A percentile compares a stretch with the other conserved stretches of the same genome.
Evolutionary conservation across 2,888 invertebrate species (phyloP).

Genomic region (Galerucella nymphaeae): DNA sequence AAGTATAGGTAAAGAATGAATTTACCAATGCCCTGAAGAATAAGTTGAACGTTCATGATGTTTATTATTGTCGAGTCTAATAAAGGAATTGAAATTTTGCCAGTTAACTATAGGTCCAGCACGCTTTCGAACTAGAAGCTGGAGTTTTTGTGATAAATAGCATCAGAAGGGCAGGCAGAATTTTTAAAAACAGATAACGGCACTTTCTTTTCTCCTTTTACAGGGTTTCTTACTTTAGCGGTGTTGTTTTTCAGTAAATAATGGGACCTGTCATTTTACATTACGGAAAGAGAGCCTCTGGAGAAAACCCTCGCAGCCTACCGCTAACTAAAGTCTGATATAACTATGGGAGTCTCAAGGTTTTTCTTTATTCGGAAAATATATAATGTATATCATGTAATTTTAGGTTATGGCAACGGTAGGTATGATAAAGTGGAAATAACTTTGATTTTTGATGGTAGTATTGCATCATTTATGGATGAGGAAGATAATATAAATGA

Average conservation of each 20-base stretch:
- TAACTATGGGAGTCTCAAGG: conserved; percentile 45
- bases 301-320: conserved; percentile 54
- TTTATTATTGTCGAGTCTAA: not conserved
- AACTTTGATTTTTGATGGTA: conserved; percentile 28
- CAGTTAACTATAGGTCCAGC: not conserved
- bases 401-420: conserved; percentile 36
- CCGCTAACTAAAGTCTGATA: conserved; percentile 49
- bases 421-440: conserved; percentile 31
- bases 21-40: too few species aligned
- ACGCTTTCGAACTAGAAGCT: conserved; percentile 17
- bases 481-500: conserved; percentile 7
- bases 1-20: too few species aligned
- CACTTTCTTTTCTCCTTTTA: conserved; percentile 61
- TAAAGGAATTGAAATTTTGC: not conserved
- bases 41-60: too few species aligned
- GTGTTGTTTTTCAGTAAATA: conserved; percentile 66
- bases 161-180: conserved; percentile 55
- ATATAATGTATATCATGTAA: conserved; percentile 44
- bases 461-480: conserved; percentile 22
- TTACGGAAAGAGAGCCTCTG: conserved; percentile 60
- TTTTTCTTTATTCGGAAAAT: conserved; percentile 40
- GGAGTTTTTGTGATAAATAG: conserved; percentile 53
- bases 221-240: conserved; percentile 64
- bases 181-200: conserved; percentile 58
- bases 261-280: conserved; percentile 67